A percentile compares a stretch with the other conserved stretches of the same genome.
phyloP scores from a whole-genome alignment of 1,140 invertebrate genomes.

The Mizuhopecten yessoensis region DNA sequence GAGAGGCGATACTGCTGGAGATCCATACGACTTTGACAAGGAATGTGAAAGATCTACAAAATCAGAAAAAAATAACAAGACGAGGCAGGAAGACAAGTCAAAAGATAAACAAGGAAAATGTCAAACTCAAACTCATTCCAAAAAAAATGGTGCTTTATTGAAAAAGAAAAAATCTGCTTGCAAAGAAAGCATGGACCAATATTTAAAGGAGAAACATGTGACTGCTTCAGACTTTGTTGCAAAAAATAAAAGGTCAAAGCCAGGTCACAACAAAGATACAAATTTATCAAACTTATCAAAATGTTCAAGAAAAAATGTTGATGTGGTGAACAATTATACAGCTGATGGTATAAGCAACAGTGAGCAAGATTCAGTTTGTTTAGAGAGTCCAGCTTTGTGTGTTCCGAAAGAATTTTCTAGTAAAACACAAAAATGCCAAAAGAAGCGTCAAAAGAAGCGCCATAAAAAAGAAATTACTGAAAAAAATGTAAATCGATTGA shows the following conservation, averaged over 20 bases:
- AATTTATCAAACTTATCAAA: background rate
- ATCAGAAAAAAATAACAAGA: background rate
- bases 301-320: background rate
- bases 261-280: background rate
- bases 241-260: background rate
- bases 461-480: background rate
- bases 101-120: background rate
- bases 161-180: background rate
- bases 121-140: background rate
- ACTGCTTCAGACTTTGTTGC: background rate
- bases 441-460: background rate
- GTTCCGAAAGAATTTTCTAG: background rate
- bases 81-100: background rate
- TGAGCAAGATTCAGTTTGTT: background rate
- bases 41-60: conserved; percentile 13
- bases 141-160: background rate
- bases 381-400: background rate
- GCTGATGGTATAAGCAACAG: too few relatives aligned
- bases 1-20: background rate
- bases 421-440: background rate
- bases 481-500: background rate
- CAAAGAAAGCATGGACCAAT: background rate
- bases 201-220: background rate
- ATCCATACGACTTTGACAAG: background rate
- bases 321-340: background rate